Base-by-base conservation (phyloP, 2,113 vertebrate genomes). In the Eublepharis macularius region DNA sequence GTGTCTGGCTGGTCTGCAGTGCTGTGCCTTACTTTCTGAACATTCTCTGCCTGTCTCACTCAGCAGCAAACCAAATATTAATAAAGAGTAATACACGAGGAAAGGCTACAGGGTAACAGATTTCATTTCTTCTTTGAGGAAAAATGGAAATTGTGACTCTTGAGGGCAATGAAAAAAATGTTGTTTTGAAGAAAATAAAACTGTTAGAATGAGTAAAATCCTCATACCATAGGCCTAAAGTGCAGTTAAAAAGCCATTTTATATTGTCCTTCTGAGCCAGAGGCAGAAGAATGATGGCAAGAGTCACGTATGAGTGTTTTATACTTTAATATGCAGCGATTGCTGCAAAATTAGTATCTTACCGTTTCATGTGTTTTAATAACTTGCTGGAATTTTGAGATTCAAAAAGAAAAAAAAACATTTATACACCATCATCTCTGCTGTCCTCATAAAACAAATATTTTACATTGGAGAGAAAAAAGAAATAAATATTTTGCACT, bases 31-130 rank as follows among this genome's bases (percentile, higher is more conserved):
- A 45, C 54, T 43, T 63, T 79, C 77, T 21, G 24, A 4, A 47
- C 68, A 65, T 84, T 47, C 41, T 60, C 32, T 54, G 49, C 45
- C 39, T 69, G 74, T 54, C 29, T 54, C 63, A 34, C 39, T n/a
- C 75, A 84, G 63, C 83, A 69, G 77, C 54, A 49, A 84, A 78
- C 34, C 76, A 84, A 69, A 51, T 54, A 78, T 78, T 78, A 77
- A 84, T 84, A 84, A 84, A 84, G 81, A 78, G 76, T 78, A 84
- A 69, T 84, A 84, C 65, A 84, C 19, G 34, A 19, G 36, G 26
- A 84, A 57, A 69, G 63, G 75, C 75, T n/a, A 69, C 36, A 69
- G 63, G 47, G 65, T 70, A 78, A n/a, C 75, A 77, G 63, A 77
- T 84, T 77, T 77, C 75, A 84, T 84, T 84, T 69, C 65, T 77